These are phyloP conservation scores for Radopholus similis DNA, from an alignment of 1,140 invertebrate genomes.

Conservation along the genomic window DNA sequence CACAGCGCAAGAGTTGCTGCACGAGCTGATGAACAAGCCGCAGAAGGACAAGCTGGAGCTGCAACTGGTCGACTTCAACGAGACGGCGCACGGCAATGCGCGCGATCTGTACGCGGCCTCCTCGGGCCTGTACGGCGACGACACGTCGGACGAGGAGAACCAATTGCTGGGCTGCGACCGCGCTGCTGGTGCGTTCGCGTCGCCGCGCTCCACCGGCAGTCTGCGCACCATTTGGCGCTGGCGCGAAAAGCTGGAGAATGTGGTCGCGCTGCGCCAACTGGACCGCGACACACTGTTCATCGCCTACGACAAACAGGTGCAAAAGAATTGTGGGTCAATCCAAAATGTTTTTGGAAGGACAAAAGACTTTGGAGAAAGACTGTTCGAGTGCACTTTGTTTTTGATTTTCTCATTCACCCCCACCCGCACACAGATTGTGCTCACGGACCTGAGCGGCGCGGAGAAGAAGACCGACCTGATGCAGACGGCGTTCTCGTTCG, in stretches of 20 bases:
- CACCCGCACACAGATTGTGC: too few relatives aligned
- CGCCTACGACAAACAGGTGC: slow-evolving; percentile 35
- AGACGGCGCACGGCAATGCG: slow-evolving; percentile 14
- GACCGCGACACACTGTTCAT: slow-evolving; percentile 39
- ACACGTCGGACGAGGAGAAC: slow-evolving; percentile 1
- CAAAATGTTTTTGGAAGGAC: too few relatives aligned
- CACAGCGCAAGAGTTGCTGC: slow-evolving; percentile 11
- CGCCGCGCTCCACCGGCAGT: slow-evolving; percentile 10
- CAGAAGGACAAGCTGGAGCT: slow-evolving; percentile 24
- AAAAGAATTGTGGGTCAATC: too few relatives aligned
- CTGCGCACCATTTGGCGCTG: slow-evolving; percentile 15
- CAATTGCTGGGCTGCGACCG: slow-evolving; percentile 18
- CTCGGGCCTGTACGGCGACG: neutral
- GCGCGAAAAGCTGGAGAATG: slow-evolving; percentile 13
- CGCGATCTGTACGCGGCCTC: neutral
- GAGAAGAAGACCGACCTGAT: slow-evolving; percentile 44
- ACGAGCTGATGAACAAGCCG: slow-evolving; percentile 1
- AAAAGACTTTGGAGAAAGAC: too few relatives aligned
- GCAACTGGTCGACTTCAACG: slow-evolving; percentile 40
- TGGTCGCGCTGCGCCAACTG: slow-evolving; percentile 34
- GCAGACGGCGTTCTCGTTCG: slow-evolving; percentile 41
- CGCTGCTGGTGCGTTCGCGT: slow-evolving; percentile 24
- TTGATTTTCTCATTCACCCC: slow-evolving; percentile 17
- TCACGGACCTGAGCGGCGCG: slow-evolving; percentile 39
- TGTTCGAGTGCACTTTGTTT: neutral